Evolutionary conservation across 2,888 invertebrate species (phyloP), one percentile per base, ranked within the genome.

Genomic region (Lasioglossum zephyrum): DNA sequence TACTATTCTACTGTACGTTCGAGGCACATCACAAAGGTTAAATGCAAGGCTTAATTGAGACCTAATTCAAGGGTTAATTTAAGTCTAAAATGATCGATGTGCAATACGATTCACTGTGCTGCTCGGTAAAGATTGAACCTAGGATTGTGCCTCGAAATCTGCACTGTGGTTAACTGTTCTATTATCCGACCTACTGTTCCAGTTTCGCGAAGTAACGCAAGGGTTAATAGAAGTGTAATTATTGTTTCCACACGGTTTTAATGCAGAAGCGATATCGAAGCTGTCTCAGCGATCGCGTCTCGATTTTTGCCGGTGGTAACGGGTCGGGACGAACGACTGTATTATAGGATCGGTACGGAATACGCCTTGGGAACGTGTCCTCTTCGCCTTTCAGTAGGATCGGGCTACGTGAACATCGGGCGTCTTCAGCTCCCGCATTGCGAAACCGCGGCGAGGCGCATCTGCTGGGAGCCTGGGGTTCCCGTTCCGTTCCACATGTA

Each of bases 321-420:
- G 93, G 93, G 91, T 94, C 91, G 91, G 92, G 93, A 93, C 91
- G 93, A 90, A 92, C 92, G 91, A 92, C 91, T 92, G 91, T 88
- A 91, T 92, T 91, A 91, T 88, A 87, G 85, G 89, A 90, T 89
- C 90, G 85, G 74, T 79, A 87, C 85, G 84, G 88, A 88, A 87
- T 86, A 90, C 91, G 88, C 89, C 92, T 91, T 92, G 92, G 89
- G 91, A 93, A 92, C 92, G 92, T 90, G 92, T 92, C 92, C 93
- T 93, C 92, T 92, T 91, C 88, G 88, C 89, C 89, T 89, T 91
- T 91, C 90, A 87, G 87, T 85, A 79, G 84, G 84, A 87, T 87
- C 88, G 76, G 82, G 82, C 73, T 86, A 80, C 81, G 85, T 49
- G 88, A 89, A 86, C 89, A 87, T 82, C 88, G 80, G 87, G 88